These are phyloP conservation scores for Pseudomugil gertrudae DNA, from an alignment of 2,797 vertebrate species.

Conservation along the genomic window DNA sequence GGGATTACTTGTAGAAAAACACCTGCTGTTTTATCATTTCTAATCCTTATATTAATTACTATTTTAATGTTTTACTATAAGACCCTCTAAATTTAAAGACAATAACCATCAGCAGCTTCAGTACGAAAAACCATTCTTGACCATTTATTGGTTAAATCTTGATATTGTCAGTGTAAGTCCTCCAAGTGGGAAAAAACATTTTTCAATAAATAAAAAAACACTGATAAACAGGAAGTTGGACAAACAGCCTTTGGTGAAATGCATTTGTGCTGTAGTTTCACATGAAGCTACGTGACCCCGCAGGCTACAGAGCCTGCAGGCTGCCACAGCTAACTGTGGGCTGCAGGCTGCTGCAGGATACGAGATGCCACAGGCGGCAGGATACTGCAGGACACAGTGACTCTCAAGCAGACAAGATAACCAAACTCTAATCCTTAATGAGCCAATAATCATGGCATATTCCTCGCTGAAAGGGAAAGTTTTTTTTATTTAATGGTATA, in stretches of 20 bases:
- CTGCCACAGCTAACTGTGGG: background rate
- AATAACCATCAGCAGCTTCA: constrained; percentile 39
- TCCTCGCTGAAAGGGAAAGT: background rate
- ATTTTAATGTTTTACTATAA: background rate
- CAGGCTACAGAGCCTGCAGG: too few species aligned
- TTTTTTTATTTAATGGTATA: constrained; percentile 8
- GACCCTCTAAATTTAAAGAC: background rate
- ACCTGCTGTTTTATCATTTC: too few species aligned
- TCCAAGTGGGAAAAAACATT: constrained; percentile 35
- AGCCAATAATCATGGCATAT: background rate
- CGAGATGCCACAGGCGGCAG: too few species aligned
- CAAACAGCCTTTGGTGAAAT: constrained; percentile 91
- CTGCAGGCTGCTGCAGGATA: too few species aligned
- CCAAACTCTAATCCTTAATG: too few species aligned
- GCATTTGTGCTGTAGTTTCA: constrained; percentile 97
- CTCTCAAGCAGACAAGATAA: too few species aligned
- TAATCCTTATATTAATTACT: too few species aligned
- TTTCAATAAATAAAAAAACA: constrained; percentile 57
- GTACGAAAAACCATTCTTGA: constrained; percentile 40
- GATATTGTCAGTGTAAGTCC: constrained; percentile 28
- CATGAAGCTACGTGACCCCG: too few species aligned
- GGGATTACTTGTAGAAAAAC: too few species aligned
- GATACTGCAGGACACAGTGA: too few species aligned
- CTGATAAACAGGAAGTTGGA: constrained; percentile 68
- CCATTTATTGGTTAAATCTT: constrained; percentile 42